phyloP scores from a whole-genome alignment of 2,888 invertebrate species.

The Rugalucina vietnamica region DNA sequence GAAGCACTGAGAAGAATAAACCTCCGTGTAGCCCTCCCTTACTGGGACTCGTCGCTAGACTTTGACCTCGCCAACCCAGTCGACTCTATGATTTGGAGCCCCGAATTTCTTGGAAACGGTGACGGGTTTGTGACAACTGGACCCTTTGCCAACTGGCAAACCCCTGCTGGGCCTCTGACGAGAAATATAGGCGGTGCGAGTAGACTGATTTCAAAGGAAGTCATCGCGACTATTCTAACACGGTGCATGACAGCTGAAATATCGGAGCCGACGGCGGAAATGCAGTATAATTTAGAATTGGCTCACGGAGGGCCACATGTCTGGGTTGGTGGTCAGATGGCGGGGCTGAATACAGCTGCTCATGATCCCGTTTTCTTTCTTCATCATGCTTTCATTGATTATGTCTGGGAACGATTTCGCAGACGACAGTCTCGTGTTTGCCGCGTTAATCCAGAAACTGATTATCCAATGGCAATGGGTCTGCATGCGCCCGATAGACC shows the following conservation, averaged over 20 bases:
- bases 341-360: constrained; percentile 69
- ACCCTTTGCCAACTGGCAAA: constrained; percentile 75
- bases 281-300: constrained; percentile 55
- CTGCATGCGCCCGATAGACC: constrained; percentile 44
- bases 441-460: constrained; percentile 57
- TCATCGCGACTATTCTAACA: constrained; percentile 59
- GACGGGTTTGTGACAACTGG: constrained; percentile 71
- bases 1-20: constrained; percentile 71
- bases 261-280: constrained; percentile 52
- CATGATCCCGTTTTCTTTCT: constrained; percentile 76
- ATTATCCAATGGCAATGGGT: constrained; percentile 59
- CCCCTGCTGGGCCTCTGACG: constrained; percentile 66
- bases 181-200: constrained; percentile 70
- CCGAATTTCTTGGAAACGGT: constrained; percentile 72
- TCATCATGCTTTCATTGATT: constrained; percentile 76
- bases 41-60: constrained; percentile 74
- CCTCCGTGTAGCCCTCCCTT: constrained; percentile 69
- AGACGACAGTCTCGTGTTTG: constrained; percentile 56
- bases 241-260: constrained; percentile 58
- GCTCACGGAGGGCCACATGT: constrained; percentile 73
- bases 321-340: constrained; percentile 76
- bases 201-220: constrained; percentile 60
- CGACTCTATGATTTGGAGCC: constrained; percentile 69
- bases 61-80: constrained; percentile 64
- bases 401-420: constrained; percentile 74